These are phyloP conservation scores for Psittacara wagleri DNA, from an alignment of 2,113 vertebrate species.

Conservation along the genomic window DNA sequence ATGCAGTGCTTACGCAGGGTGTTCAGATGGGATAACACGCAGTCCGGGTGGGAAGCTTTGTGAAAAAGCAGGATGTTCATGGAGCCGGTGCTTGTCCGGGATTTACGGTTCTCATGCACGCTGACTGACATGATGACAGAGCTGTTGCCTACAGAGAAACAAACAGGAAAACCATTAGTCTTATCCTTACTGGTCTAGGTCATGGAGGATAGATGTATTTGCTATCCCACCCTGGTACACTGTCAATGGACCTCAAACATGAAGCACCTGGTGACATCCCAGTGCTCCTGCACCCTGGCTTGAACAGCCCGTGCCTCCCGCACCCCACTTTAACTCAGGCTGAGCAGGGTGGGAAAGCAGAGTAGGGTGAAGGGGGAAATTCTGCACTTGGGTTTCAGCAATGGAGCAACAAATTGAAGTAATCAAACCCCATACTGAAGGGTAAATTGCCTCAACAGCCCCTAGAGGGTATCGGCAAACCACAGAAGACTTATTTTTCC, in stretches of 20 bases:
- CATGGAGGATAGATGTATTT: accelerated
- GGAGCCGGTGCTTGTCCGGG: conserved; percentile 88
- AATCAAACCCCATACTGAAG: conserved; percentile 17
- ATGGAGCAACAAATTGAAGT: background rate
- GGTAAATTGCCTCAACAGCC: conserved; percentile 21
- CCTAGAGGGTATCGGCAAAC: conserved; percentile 45
- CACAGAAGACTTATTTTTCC: background rate
- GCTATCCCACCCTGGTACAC: background rate
- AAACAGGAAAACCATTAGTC: background rate
- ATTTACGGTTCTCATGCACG: conserved; percentile 94
- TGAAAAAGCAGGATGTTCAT: conserved; percentile 94
- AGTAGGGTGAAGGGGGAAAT: background rate
- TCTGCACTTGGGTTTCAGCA: background rate
- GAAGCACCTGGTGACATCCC: background rate
- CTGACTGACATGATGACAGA: conserved; percentile 87
- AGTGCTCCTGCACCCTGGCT: background rate
- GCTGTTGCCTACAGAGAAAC: conserved; percentile 5
- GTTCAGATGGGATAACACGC: conserved; percentile 90
- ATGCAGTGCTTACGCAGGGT: conserved; percentile 88
- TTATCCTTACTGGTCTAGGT: background rate
- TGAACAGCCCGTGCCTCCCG: background rate
- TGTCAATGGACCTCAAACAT: accelerated
- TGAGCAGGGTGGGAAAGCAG: background rate
- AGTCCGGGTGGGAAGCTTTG: conserved; percentile 92
- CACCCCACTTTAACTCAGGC: background rate